These are phyloP conservation scores for Zaprionus kolodkinae DNA, from an alignment of 1,140 invertebrate genomes.

Conservation along the genomic window DNA sequence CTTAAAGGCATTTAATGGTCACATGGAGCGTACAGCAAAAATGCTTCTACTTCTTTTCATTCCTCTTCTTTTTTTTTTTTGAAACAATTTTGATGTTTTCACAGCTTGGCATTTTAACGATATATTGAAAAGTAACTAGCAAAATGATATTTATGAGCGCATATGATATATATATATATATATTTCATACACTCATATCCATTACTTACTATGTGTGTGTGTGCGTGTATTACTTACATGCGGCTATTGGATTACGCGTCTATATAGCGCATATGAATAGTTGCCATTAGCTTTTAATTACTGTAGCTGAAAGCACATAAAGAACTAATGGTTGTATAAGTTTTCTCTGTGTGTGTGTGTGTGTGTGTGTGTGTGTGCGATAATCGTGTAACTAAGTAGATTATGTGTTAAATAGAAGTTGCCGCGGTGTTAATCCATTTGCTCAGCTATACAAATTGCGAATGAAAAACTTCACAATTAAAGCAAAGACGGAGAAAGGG, in stretches of 20 bases:
- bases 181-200: neutral
- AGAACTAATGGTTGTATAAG: neutral
- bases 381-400: conserved; percentile 50
- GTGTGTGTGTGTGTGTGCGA: conserved; percentile 20
- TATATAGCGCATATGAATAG: conserved; percentile 37
- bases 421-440: conserved; percentile 34
- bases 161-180: neutral
- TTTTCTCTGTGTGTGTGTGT: too few species aligned
- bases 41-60: conserved; percentile 13
- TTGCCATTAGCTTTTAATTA: conserved; percentile 49
- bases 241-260: conserved; percentile 31
- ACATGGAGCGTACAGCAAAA: conserved; percentile 46
- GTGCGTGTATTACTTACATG: conserved; percentile 33
- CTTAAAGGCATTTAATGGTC: conserved; percentile 75
- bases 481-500: neutral
- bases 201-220: conserved; percentile 38
- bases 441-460: conserved; percentile 35
- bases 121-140: conserved; percentile 68
- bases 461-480: conserved; percentile 35
- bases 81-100: conserved; percentile 77
- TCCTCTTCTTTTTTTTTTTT: conserved; percentile 31
- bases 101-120: conserved; percentile 62
- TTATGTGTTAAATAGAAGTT: conserved; percentile 45
- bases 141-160: conserved; percentile 46
- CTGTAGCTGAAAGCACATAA: conserved; percentile 23